Percentiles rank a stretch among this genome's conserved stretches.
Conservation (phyloP, 1,140 invertebrate genomes). For the Neodiprion virginianus region DNA sequence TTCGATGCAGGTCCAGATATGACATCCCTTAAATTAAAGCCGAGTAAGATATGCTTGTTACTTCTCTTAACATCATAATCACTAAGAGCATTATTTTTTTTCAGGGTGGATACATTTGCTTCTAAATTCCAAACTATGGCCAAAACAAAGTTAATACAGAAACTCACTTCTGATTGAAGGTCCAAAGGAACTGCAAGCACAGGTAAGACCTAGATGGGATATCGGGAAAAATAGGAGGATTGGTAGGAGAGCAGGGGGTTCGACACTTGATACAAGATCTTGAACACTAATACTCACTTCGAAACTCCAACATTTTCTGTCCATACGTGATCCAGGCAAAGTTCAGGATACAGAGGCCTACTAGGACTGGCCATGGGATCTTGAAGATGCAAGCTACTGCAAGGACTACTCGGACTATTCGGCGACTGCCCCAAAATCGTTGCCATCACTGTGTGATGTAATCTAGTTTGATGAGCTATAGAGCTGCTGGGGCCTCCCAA, state of each 20-base stretch:
- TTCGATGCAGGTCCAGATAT: constrained; percentile 70
- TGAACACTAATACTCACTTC: constrained; percentile 56
- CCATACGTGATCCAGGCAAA: constrained; percentile 90
- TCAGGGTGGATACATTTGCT: constrained; percentile 12
- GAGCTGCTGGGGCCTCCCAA: constrained; percentile 36
- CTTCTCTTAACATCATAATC: constrained; percentile 15
- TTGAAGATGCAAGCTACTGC: constrained; percentile 47
- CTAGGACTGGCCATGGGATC: constrained; percentile 53
- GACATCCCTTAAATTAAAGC: constrained; percentile 51
- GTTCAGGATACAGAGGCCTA: constrained; percentile 79
- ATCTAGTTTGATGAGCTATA: constrained; percentile 43
- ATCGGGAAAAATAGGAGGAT: constrained; percentile 10
- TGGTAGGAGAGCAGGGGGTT: too few species aligned
- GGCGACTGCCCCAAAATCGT: constrained; percentile 44
- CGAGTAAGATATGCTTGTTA: too few species aligned
- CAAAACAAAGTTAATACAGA: background rate
- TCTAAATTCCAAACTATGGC: too few species aligned
- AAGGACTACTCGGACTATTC: constrained; percentile 39
- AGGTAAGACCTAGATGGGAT: constrained; percentile 22
- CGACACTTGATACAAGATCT: background rate
- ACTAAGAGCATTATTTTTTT: constrained; percentile 51
- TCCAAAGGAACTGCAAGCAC: constrained; percentile 25
- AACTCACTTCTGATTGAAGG: constrained; percentile 26
- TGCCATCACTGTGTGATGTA: constrained; percentile 53
- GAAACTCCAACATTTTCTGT: constrained; percentile 72